phyloP scores from a whole-genome alignment of 2,888 invertebrate species.

The Neoscelio sp. region DNA sequence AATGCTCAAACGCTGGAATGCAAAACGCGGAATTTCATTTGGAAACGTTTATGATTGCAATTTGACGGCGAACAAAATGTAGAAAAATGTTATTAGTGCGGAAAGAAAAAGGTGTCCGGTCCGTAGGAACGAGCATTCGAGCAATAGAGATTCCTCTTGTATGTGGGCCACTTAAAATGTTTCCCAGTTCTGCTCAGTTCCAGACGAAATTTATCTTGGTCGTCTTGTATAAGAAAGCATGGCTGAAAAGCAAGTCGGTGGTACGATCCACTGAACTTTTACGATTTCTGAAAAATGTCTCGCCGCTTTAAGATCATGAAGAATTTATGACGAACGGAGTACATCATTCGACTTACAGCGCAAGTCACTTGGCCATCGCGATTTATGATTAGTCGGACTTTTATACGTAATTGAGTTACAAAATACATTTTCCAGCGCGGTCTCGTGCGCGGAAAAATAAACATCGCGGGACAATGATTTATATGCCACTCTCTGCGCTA shows the following conservation, averaged over 20 bases:
- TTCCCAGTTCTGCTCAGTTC: conserved; percentile 36
- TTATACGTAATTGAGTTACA: conserved; percentile 46
- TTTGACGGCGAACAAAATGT: conserved; percentile 27
- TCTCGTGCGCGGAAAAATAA: conserved; percentile 35
- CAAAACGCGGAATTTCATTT: conserved; percentile 7
- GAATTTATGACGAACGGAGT: conserved; percentile 48
- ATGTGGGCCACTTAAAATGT: conserved; percentile 62
- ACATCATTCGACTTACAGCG: conserved; percentile 23
- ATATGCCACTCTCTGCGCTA: conserved; percentile 8
- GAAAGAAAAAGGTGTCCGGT: conserved; percentile 40
- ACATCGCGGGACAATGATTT: conserved; percentile 34
- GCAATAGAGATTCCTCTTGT: conserved; percentile 17
- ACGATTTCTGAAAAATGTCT: conserved; percentile 55
- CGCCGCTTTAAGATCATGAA: conserved; percentile 43
- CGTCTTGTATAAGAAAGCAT: conserved; percentile 17
- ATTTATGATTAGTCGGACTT: conserved; percentile 44
- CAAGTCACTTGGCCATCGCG: conserved; percentile 24
- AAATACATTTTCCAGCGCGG: conserved; percentile 14
- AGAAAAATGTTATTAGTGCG: conserved; percentile 52
- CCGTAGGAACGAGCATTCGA: background rate
- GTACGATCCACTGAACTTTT: conserved; percentile 59
- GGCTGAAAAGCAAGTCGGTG: conserved; percentile 25
- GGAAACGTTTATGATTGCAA: conserved; percentile 43
- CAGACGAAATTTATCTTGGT: conserved; percentile 54
- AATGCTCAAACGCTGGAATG: background rate